These are phyloP conservation scores for Antennarius maculatus DNA, from an alignment of 2,797 vertebrate genomes.

Conservation along the genomic window DNA sequence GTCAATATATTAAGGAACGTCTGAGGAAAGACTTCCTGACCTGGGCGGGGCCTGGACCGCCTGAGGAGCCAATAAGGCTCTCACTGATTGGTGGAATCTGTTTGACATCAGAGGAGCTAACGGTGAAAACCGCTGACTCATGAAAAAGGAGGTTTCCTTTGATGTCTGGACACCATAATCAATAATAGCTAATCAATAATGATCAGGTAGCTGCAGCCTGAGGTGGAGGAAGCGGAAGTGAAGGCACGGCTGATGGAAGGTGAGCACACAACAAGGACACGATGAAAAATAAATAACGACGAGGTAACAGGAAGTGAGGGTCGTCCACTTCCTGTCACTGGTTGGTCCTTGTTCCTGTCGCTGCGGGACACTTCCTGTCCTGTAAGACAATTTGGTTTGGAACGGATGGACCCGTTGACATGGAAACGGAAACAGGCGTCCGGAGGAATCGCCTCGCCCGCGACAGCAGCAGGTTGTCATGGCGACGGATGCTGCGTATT, in stretches of 20 bases:
- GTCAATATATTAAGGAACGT: too few species aligned
- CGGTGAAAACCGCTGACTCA: too few species aligned
- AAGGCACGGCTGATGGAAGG: slow-evolving; percentile 21
- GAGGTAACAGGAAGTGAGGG: not conserved
- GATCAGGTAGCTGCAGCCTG: not conserved
- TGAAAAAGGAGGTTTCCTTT: too few species aligned
- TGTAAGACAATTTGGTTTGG: slow-evolving; percentile 38
- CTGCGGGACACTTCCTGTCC: slow-evolving; percentile 21
- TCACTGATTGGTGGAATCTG: too few species aligned
- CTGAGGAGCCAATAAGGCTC: too few species aligned
- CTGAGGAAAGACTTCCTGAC: too few species aligned
- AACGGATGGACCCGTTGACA: slow-evolving; percentile 3
- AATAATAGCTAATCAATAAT: too few species aligned
- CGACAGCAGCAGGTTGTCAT: not conserved
- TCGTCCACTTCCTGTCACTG: not conserved
- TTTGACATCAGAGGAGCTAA: too few species aligned
- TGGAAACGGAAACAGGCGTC: not conserved
- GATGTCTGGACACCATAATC: too few species aligned
- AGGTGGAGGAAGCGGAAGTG: not conserved
- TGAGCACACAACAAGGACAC: not conserved
- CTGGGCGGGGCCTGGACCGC: too few species aligned
- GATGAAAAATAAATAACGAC: slow-evolving; percentile 15
- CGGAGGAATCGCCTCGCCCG: not conserved
- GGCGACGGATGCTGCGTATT: not conserved
- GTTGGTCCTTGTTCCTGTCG: not conserved